Conservation (phyloP, 2,888 invertebrate species). For the Heliconius aoede region DNA sequence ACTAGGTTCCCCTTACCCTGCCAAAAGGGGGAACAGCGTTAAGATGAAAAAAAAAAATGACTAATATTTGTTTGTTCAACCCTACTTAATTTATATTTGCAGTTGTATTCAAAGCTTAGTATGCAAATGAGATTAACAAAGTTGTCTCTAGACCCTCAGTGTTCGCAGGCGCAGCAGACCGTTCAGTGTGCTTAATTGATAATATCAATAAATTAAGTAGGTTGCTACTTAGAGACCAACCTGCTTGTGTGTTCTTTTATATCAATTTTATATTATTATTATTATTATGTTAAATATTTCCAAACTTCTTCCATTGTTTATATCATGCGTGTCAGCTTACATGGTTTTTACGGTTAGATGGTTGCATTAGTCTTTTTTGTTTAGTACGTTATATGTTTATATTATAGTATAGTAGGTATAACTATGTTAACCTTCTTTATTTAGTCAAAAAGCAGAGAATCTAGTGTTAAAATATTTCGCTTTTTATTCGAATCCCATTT, state of each 20-base stretch:
- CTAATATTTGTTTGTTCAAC: conserved; percentile 12
- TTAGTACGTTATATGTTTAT: not conserved
- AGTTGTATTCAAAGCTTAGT: conserved; percentile 45
- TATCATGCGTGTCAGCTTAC: conserved; percentile 13
- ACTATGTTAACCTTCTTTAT: too few species aligned
- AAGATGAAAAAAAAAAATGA: not conserved
- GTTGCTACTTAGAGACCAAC: conserved; percentile 10
- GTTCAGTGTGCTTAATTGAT: conserved; percentile 49
- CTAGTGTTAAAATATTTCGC: too few species aligned
- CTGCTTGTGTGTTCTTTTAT: conserved; percentile 16
- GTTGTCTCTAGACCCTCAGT: conserved; percentile 49
- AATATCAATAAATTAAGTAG: conserved; percentile 46
- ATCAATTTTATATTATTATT: conserved; percentile 7
- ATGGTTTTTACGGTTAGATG: not conserved
- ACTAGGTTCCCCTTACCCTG: too few species aligned
- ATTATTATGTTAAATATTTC: conserved; percentile 2
- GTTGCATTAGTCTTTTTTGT: not conserved
- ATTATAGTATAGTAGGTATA: not conserved
- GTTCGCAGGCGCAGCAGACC: conserved; percentile 49
- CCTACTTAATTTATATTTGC: conserved; percentile 43
- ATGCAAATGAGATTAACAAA: conserved; percentile 51
- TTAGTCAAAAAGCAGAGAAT: too few species aligned
- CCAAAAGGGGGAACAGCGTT: too few species aligned
- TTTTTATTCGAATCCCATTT: too few species aligned
- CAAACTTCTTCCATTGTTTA: conserved; percentile 6